Evolutionary conservation across 35 echinoderm and acorn worm genomes (phyloP), one percentile per base, ranked within the genome.

Genomic region (Anneissia japonica): DNA sequence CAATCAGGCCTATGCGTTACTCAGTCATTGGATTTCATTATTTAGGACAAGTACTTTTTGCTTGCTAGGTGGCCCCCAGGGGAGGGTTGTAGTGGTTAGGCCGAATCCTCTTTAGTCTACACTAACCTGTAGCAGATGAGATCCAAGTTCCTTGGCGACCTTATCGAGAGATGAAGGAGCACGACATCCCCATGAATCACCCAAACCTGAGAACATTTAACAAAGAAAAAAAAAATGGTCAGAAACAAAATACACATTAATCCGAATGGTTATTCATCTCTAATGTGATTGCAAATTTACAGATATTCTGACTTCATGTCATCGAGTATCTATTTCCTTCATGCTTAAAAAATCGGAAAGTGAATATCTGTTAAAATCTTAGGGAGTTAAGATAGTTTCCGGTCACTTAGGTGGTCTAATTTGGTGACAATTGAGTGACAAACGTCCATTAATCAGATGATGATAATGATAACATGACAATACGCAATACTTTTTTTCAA

Each of bases 131-230:
- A 99, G 74, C 0, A 99, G 87, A 87, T 99, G 96, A 12, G 96
- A 93, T 74, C 96, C 96, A 1, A 99, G 84, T 79, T 99, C 96
- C 40, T 91, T 99, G 4, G 92, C 89, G 76, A 99, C 86, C 13
- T 77, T 86, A 79, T 99, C 96, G 19, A 94, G 40, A 6, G 92
- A 76, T 3, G 89, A 89, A 0, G 84, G 88, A 0, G 93, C 40
- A 38, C 96, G 74, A 46, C 88, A 91, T 7, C 96, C 96, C 96
- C 96, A 99, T 21, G 96, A 99, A 46, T 99, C 96, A 82, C 96
- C 96, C 3, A 99, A 83, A 85, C 96, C 96, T 99, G 46, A 23
- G 77, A 72, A 76, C 89, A 33, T 12, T 36, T n/a, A n/a, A n/a
- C n/a, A n/a, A n/a, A n/a, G n/a, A n/a, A n/a, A 79, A 77, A 74